These are phyloP conservation scores for Scolanthus callimorphus DNA, from an alignment of 92 coral and sea anemone genomes.

Conservation along the genomic window DNA sequence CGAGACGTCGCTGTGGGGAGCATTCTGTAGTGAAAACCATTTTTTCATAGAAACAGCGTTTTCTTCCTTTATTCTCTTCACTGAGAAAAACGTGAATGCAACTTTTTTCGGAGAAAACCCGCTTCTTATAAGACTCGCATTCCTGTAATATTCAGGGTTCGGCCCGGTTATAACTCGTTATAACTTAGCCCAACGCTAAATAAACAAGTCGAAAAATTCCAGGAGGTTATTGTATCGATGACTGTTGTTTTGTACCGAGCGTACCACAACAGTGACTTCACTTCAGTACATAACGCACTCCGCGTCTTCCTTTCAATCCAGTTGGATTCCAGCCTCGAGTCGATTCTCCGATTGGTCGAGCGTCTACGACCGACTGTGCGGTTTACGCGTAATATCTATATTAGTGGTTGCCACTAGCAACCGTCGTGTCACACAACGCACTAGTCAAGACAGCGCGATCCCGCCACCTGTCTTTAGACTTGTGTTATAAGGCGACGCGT, in stretches of 20 bases:
- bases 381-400: slow-evolving; percentile 56
- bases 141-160: no score
- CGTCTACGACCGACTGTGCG: slow-evolving; percentile 43
- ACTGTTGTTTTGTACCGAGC: slow-evolving; percentile 35
- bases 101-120: no score
- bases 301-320: no score
- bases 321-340: neutral
- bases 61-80: no score
- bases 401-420: slow-evolving; percentile 53
- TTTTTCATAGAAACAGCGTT: no score
- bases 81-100: no score
- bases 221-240: slow-evolving; percentile 74
- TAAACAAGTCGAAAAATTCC: no score
- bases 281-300: slow-evolving; percentile 23
- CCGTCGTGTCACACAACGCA: slow-evolving; percentile 64
- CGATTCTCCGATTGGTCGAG: neutral
- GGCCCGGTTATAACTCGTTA: no score
- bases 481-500: slow-evolving; percentile 57
- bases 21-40: no score
- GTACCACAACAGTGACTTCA: slow-evolving; percentile 56
- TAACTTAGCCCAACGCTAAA: no score
- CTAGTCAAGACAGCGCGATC: slow-evolving; percentile 55
- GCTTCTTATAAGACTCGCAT: no score
- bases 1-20: no score
- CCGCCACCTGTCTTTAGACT: slow-evolving; percentile 74